Conservation (phyloP, 2,113 vertebrate genomes). For the Glaucidium brasilianum region DNA sequence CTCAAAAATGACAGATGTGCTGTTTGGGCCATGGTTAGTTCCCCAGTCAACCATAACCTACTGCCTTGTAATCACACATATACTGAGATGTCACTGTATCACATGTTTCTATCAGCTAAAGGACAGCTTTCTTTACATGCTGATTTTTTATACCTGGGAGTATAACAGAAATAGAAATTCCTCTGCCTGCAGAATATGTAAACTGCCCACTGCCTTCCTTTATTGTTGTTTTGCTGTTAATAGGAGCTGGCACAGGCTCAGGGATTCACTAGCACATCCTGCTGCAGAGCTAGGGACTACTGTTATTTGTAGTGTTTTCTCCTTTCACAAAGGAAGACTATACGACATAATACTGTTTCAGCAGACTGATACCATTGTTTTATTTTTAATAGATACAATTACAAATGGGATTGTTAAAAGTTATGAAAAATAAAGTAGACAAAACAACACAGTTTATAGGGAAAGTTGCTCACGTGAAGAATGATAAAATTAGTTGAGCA, state of each 20-base stretch:
- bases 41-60: accelerated
- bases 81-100: background rate
- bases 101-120: background rate
- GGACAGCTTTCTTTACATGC: background rate
- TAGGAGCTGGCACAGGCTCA: background rate
- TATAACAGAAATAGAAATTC: conserved; percentile 9
- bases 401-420: background rate
- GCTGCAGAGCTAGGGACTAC: background rate
- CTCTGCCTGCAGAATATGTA: background rate
- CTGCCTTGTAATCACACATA: accelerated
- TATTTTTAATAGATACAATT: background rate
- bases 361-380: background rate
- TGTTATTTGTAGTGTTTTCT: background rate
- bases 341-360: background rate
- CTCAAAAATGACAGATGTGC: accelerated
- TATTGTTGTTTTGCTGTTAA: background rate
- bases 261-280: background rate
- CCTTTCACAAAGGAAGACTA: background rate
- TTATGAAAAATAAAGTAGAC: background rate
- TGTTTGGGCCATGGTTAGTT: background rate
- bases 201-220: background rate
- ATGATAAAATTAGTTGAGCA: background rate
- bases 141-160: background rate
- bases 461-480: accelerated
- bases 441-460: background rate